Evolutionary conservation across 2,113 vertebrate species (phyloP).

Genomic region (Theropithecus gelada): DNA sequence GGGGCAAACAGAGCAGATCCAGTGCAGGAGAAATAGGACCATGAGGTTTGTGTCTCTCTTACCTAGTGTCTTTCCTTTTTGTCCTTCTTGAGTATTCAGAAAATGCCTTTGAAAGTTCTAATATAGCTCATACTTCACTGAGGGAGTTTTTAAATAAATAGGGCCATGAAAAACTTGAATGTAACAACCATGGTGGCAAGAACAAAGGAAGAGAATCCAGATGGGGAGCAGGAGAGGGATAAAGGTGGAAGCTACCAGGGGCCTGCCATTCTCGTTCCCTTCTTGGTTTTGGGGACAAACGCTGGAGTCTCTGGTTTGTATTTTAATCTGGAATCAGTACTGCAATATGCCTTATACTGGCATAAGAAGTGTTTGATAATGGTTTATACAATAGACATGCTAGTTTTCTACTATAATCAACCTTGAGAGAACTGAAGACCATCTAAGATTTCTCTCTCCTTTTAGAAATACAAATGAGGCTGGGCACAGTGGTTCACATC

Average conservation of each 20-base stretch:
- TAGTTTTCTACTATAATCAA: not conserved
- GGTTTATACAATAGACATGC: not conserved
- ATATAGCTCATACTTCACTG: not conserved
- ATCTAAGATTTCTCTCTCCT: not conserved
- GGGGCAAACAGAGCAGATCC: not conserved
- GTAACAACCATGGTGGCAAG: not conserved
- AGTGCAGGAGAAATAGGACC: not conserved
- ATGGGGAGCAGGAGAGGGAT: not conserved
- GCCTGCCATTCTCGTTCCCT: not conserved
- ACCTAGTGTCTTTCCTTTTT: not conserved
- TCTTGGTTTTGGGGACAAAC: not conserved
- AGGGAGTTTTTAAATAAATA: not conserved
- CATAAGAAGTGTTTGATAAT: not conserved
- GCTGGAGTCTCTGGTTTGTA: not conserved
- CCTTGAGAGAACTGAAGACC: not conserved
- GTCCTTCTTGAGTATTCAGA: not conserved
- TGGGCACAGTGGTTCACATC: too few relatives aligned
- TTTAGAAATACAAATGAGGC: not conserved
- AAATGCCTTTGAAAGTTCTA: not conserved
- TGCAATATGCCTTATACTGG: not conserved
- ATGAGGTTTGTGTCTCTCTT: not conserved
- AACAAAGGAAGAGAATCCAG: not conserved
- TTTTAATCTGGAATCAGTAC: not conserved
- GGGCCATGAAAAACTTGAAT: accelerated
- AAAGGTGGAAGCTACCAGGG: not conserved